A percentile compares a stretch with the other conserved stretches of the same genome.
Evolutionary conservation across 1,140 invertebrate species (phyloP).

Genomic region (Pogonomyrmex californicus): DNA sequence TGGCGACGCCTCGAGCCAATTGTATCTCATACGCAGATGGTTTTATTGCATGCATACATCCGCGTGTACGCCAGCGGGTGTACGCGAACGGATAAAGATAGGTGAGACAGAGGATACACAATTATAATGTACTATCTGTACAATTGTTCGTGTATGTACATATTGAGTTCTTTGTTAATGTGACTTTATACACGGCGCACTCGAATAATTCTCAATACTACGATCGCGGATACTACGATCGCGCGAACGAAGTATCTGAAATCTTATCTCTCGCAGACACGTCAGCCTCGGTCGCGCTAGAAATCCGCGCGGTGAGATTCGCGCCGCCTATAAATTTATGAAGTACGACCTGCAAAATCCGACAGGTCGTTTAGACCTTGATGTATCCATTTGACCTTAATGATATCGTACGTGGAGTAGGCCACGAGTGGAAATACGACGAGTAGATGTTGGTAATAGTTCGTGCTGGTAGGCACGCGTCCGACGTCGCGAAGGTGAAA

Average conservation of each 20-base stretch:
- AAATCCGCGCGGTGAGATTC: background rate
- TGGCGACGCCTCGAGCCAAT: slow-evolving; percentile 49
- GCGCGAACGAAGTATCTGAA: background rate
- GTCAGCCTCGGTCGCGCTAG: background rate
- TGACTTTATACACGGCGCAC: background rate
- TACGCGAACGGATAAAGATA: slow-evolving; percentile 40
- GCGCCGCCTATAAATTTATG: background rate
- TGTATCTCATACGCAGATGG: slow-evolving; percentile 52
- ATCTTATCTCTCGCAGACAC: background rate
- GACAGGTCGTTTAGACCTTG: background rate
- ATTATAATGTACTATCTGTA: slow-evolving; percentile 51
- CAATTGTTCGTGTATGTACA: slow-evolving; percentile 10
- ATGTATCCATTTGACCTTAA: background rate
- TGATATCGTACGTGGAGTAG: slow-evolving; percentile 1
- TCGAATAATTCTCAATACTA: background rate
- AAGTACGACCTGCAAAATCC: background rate
- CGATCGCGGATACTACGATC: background rate
- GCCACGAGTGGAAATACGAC: background rate
- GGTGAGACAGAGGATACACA: slow-evolving; percentile 36
- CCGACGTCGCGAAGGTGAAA: slow-evolving; percentile 44
- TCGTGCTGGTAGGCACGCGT: slow-evolving; percentile 29
- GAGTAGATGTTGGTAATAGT: background rate
- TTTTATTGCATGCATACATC: slow-evolving; percentile 54
- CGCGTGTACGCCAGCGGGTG: background rate
- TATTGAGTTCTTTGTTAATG: slow-evolving; percentile 26